Evolutionary conservation across 2,113 vertebrate genomes (phyloP).

Genomic region (Apodemus speciosus): DNA sequence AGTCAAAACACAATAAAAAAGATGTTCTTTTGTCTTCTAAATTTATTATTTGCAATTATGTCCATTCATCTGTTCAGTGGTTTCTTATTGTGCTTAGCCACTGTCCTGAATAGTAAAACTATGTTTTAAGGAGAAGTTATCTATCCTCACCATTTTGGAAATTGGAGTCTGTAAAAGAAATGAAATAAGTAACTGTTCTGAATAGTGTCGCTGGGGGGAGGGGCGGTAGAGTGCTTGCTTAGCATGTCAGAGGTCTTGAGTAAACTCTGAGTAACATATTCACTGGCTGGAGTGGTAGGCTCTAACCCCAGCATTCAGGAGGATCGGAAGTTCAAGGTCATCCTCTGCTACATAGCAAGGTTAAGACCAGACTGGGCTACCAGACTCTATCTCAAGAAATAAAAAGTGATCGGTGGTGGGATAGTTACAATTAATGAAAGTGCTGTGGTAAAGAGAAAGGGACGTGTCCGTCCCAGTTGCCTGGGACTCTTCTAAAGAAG

Average conservation of each 20-base stretch:
- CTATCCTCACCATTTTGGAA: slow-evolving; percentile 7
- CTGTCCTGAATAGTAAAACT: background rate
- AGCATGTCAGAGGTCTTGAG: background rate
- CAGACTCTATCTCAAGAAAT: too few relatives aligned
- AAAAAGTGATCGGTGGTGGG: background rate
- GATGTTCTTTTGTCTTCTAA: background rate
- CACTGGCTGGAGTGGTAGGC: background rate
- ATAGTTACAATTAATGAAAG: background rate
- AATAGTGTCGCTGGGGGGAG: background rate
- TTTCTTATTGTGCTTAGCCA: background rate
- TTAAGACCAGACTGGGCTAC: background rate
- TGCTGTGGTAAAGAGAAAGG: background rate
- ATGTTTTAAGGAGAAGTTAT: background rate
- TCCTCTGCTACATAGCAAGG: background rate
- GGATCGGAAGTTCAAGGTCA: background rate
- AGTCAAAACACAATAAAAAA: slow-evolving; percentile 56
- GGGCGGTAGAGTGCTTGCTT: background rate
- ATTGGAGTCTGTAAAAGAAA: background rate
- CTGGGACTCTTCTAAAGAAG: background rate
- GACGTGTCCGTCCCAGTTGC: background rate
- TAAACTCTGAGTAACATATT: too few relatives aligned
- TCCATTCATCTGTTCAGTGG: background rate
- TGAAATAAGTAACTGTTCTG: background rate
- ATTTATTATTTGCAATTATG: slow-evolving; percentile 41
- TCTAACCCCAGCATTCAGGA: background rate